Base-by-base conservation (phyloP, 2,797 vertebrate species). In the Trachurus trachurus region DNA sequence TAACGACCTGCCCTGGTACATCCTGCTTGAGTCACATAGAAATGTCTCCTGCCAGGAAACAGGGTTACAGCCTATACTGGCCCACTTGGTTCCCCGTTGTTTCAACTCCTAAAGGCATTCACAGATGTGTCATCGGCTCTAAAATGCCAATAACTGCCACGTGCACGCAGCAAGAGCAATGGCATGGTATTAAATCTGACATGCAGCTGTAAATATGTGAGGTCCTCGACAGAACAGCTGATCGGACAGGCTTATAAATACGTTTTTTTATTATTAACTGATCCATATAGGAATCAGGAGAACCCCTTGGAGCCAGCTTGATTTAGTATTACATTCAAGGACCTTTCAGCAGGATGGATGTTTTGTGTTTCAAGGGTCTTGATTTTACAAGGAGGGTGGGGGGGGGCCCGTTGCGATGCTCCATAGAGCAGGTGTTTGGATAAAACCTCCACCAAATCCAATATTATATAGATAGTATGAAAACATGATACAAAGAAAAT, bases 31-130 rank as follows among this genome's bases (percentile, higher is more conserved):
- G 66, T 70, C 60, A 42, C 39, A 37, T 0, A 39, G 10, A 56
- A 44, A 45, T 21, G 16, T 39, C 26, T 58, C 0, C 0, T 44
- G 50, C 40, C 57, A 45, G 42, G 56, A 72, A 73, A 71, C 15
- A 21, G 66, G 54, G 81, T 74, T 56, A 76, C 5, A 29, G n/a
- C 6, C 47, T 65, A 81, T 57, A 71, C 1, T 2, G 10, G 11
- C 10, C 11, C 6, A 19, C 45, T 7, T 2, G 45, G 45, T 19
- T 17, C 5, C 16, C 16, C 1, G 16, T 2, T 47, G 45, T 5
- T 47, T 47, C 6, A 17, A 37, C 26, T 37, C 16, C 19, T n/a
- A n/a, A 49, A 11, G 4, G 22, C 13, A 15, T 16, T n/a, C 52
- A 39, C 40, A 10, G 26, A 44, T n/a, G 60, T n/a, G 47, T 17